Percentiles rank a stretch among this genome's conserved stretches.
Conservation (phyloP, 2,797 vertebrate species). For the Percopsis omiscomaycus region DNA sequence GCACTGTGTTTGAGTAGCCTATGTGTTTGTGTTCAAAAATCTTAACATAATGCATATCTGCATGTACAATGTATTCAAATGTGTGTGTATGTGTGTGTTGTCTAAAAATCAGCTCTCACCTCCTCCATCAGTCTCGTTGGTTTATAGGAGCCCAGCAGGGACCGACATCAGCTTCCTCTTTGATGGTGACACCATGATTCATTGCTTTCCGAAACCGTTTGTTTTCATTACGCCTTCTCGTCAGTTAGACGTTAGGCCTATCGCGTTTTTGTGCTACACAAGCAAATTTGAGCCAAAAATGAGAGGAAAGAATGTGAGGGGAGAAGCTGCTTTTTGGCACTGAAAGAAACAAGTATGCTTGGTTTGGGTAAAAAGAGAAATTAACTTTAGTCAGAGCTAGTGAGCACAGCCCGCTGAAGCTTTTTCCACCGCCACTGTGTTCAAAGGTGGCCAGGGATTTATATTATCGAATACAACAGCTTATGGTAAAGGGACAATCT, state of each 20-base stretch:
- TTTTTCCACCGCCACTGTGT: constrained; percentile 58
- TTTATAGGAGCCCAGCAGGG: constrained; percentile 68
- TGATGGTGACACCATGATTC: constrained; percentile 73
- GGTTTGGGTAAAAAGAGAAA: constrained; percentile 51
- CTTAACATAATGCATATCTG: constrained; percentile 2
- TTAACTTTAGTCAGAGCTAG: constrained; percentile 47
- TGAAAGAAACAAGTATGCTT: constrained; percentile 66
- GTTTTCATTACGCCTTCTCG: constrained; percentile 73
- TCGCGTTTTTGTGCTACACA: constrained; percentile 61
- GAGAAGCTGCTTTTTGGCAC: constrained; percentile 61
- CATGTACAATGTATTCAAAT: constrained; percentile 27
- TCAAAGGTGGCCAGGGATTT: constrained; percentile 63
- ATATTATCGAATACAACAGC: constrained; percentile 20
- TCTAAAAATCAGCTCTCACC: constrained; percentile 71
- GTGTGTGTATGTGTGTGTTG: constrained; percentile 28
- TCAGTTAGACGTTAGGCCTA: constrained; percentile 55
- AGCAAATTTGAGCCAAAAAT: constrained; percentile 64
- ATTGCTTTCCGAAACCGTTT: constrained; percentile 63
- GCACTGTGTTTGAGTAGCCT: background rate
- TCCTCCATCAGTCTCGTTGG: constrained; percentile 73
- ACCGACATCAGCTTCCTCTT: constrained; percentile 67
- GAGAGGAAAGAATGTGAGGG: constrained; percentile 68
- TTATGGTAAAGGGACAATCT: constrained; percentile 31
- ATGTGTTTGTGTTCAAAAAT: constrained; percentile 1
- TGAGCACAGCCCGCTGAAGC: constrained; percentile 31